Conservation (phyloP, 2,113 vertebrate genomes). For the Pao palembangensis region DNA sequence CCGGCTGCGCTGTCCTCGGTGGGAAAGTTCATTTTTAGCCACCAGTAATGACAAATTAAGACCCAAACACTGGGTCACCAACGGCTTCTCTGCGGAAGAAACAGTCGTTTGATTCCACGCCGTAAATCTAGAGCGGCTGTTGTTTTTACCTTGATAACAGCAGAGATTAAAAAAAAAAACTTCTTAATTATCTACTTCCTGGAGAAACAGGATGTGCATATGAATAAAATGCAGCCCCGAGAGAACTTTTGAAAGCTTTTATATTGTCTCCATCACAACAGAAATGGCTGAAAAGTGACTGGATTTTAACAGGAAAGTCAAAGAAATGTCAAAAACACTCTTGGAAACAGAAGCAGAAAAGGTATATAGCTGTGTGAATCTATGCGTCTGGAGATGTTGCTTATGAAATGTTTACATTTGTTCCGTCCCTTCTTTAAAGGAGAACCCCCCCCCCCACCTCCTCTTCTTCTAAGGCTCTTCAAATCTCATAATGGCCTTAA, state of each 20-base stretch:
- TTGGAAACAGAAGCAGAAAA: no score
- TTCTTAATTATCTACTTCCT: slow-evolving; percentile 9
- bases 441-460: background rate
- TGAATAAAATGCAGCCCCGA: background rate
- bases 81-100: slow-evolving; percentile 33
- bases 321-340: no score
- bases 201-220: background rate
- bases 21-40: slow-evolving; percentile 41
- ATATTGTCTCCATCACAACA: no score
- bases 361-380: no score
- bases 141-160: slow-evolving; percentile 30
- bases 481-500: slow-evolving; percentile 56
- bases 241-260: background rate
- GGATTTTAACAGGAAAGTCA: no score
- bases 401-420: slow-evolving; percentile 16
- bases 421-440: slow-evolving; percentile 32
- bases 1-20: slow-evolving; percentile 20
- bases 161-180: slow-evolving; percentile 13
- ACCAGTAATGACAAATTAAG: slow-evolving; percentile 42
- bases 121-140: no score
- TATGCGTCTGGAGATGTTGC: background rate
- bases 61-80: slow-evolving; percentile 1
- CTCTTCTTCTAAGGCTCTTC: slow-evolving; percentile 17
- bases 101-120: slow-evolving; percentile 19
- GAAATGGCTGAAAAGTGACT: no score